Evolutionary conservation across 2,797 vertebrate genomes (phyloP), one percentile per base, ranked within the genome.

Genomic region (Centroberyx gerrardi): DNA sequence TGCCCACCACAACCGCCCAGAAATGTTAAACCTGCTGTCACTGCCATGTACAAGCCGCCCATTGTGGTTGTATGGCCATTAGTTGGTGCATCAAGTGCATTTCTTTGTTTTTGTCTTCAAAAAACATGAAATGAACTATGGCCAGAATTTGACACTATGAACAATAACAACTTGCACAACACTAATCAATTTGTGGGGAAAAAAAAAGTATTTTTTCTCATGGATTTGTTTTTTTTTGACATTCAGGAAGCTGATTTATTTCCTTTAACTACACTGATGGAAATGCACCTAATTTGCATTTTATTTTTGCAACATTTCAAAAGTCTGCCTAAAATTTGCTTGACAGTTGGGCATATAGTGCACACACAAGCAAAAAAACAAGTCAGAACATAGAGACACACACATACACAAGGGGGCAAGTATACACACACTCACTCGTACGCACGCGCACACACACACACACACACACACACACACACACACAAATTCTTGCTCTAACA

Each of bases 131-230:
- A 60, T 12, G 12, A 59, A 17, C 55, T 12, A 22, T 22, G 31
- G 53, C 3, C 33, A 46, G 38, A 31, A 63, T 48, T 6, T 27
- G 29, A 28, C 12, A 27, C 0, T 8, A 42, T 13, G 22, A 49
- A 22, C n/a, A 64, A 42, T 1, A 28, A 63, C 31, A 62, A 17
- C 22, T 68, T 51, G 40, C 59, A 31, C 29, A 36, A 58, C 31
- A 2, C 12, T n/a, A 52, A 72, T 46, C 12, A 17, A 38, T 67
- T 33, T 3, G 0, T 33, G 33, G 4, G 33, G 4, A 5, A 33
- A 33, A 33, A 4, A 22, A 22, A 22, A 22, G 22, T 22, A 22
- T 22, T 22, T 22, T 22, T 22, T 22, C 22, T 22, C 22, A 22
- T 22, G 4, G 33, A 33, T 33, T 33, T 33, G 3, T 33, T 33